These are phyloP conservation scores for Pseudochirops corinnae DNA, from an alignment of 2,797 vertebrate genomes.

Conservation along the genomic window DNA sequence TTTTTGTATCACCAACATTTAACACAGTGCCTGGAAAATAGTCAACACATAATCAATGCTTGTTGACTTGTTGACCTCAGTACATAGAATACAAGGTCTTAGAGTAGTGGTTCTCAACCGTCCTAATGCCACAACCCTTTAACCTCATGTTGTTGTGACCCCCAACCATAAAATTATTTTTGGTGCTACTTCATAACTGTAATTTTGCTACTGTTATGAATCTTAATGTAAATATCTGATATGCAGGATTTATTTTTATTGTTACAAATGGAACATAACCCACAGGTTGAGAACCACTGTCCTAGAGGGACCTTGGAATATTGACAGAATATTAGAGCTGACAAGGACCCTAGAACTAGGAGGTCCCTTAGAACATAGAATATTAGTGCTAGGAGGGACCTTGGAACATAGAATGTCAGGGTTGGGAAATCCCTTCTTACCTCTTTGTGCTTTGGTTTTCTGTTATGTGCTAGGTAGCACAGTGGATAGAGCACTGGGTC, in stretches of 20 bases:
- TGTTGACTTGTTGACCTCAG: neutral
- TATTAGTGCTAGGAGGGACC: neutral
- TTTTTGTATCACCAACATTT: neutral
- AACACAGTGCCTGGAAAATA: neutral
- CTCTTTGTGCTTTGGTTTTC: neutral
- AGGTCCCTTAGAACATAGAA: neutral
- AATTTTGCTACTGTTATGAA: too few species aligned
- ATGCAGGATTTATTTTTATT: too few species aligned
- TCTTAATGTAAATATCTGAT: too few species aligned
- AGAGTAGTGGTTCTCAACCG: too few species aligned
- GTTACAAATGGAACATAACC: too few species aligned
- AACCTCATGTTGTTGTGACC: too few species aligned
- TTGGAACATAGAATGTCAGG: neutral
- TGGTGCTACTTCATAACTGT: too few species aligned
- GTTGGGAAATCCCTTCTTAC: neutral
- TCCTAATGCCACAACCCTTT: too few species aligned
- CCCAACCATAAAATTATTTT: too few species aligned
- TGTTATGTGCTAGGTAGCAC: neutral
- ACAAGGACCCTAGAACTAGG: neutral
- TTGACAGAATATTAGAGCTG: neutral
- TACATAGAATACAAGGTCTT: neutral
- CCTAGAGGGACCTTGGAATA: too few species aligned
- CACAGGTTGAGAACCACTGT: too few species aligned
- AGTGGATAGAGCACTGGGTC: neutral
- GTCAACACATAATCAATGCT: conserved; percentile 55